Evolutionary conservation across 1,140 invertebrate genomes (phyloP).

Genomic region (Conus ventricosus): DNA sequence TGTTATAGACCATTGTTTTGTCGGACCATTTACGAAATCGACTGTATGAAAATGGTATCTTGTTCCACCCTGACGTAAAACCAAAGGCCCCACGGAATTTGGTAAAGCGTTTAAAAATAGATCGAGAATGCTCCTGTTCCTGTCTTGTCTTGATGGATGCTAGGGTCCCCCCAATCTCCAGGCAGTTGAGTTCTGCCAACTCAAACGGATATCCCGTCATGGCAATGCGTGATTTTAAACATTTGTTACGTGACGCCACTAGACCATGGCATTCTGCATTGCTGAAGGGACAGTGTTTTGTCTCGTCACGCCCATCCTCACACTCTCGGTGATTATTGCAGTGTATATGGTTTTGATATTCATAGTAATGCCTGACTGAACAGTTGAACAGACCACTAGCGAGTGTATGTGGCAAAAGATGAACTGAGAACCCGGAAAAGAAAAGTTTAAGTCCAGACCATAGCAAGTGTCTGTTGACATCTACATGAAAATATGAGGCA

Average conservation of each 20-base stretch:
- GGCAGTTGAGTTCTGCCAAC: neutral
- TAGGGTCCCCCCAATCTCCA: neutral
- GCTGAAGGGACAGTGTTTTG: neutral
- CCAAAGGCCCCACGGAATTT: neutral
- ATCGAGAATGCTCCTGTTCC: neutral
- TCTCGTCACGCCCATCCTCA: slow-evolving; percentile 3
- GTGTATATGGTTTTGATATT: neutral
- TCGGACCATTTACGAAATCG: neutral
- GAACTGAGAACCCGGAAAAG: no score
- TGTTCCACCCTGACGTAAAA: neutral
- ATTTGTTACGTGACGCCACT: no score
- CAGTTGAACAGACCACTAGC: slow-evolving; percentile 12
- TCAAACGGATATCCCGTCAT: neutral
- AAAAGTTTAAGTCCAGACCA: no score
- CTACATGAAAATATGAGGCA: no score
- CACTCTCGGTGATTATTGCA: slow-evolving; percentile 11
- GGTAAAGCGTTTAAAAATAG: neutral
- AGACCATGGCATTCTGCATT: neutral
- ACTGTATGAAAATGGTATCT: neutral
- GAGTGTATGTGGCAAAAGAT: neutral
- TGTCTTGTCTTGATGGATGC: neutral
- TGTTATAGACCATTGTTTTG: neutral
- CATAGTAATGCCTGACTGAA: neutral
- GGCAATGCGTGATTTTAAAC: no score
- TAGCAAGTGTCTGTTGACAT: no score